Percentiles rank a stretch among this genome's conserved stretches.
phyloP scores from a whole-genome alignment of 2,888 invertebrate genomes.

The Sabellastarte sp. region DNA sequence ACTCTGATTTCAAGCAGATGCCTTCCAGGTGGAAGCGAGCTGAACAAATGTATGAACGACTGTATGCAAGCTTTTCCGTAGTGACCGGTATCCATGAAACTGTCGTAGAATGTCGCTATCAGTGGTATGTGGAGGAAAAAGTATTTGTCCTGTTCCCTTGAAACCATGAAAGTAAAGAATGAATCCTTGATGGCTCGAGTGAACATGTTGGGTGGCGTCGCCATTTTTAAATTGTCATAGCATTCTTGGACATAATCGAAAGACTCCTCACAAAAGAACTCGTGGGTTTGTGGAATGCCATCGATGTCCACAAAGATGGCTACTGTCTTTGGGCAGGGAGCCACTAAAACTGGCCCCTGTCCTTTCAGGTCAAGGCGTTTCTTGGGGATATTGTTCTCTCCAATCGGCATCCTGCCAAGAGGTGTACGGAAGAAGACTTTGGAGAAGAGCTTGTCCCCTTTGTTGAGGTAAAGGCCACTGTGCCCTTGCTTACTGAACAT shows the following conservation, averaged over 20 bases:
- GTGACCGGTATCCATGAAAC: constrained; percentile 2
- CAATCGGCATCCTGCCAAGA: constrained; percentile 15
- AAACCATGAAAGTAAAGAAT: constrained; percentile 13
- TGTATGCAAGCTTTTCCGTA: constrained; percentile 7
- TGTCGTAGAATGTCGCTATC: constrained; percentile 8
- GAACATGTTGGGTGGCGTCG: neutral
- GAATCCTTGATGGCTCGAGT: constrained; percentile 9
- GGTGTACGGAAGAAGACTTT: constrained; percentile 15
- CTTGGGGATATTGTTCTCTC: constrained; percentile 10
- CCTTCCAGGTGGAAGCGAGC: constrained; percentile 3
- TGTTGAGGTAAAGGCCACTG: neutral
- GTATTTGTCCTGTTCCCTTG: constrained; percentile 10
- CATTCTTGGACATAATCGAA: neutral
- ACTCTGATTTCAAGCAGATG: constrained; percentile 9
- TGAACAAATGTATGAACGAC: constrained; percentile 7
- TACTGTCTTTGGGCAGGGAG: constrained; percentile 3
- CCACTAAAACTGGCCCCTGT: constrained; percentile 12
- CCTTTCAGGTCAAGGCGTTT: neutral
- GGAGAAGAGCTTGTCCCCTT: constrained; percentile 13
- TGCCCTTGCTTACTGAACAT: neutral
- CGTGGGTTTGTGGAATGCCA: constrained; percentile 5
- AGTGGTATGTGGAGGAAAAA: constrained; percentile 17
- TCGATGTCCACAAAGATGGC: constrained; percentile 14
- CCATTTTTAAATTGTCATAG: neutral
- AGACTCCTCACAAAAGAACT: constrained; percentile 11